A percentile compares a stretch with the other conserved stretches of the same genome.
Conservation (phyloP, 2,888 invertebrate species). For the Ormyrus labotus region DNA sequence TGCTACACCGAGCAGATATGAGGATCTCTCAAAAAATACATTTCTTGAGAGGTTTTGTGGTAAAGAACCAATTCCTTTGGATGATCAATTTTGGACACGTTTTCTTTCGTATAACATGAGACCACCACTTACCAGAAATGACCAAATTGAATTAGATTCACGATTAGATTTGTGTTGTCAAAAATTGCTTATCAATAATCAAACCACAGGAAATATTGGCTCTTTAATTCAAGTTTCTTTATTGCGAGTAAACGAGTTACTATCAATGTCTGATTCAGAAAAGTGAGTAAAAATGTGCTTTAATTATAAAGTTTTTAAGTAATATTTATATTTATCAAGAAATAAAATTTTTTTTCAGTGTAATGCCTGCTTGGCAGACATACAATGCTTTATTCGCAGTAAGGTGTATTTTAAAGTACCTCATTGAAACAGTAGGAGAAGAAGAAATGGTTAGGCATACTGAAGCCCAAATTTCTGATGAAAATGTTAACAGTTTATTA, state of each 20-base stretch:
- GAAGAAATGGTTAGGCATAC: constrained; percentile 91
- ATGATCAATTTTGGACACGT: constrained; percentile 96
- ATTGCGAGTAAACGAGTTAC: constrained; percentile 87
- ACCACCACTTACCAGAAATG: constrained; percentile 86
- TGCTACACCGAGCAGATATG: constrained; percentile 86
- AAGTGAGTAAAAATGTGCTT: constrained; percentile 81
- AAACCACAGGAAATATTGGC: constrained; percentile 92
- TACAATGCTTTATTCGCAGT: constrained; percentile 95
- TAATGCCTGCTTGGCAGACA: constrained; percentile 93
- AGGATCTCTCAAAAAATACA: constrained; percentile 89
- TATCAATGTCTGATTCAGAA: constrained; percentile 91
- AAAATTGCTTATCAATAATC: constrained; percentile 89
- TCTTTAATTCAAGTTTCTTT: constrained; percentile 92
- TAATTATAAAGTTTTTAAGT: neutral
- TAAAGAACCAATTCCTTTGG: constrained; percentile 86
- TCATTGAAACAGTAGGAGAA: constrained; percentile 93
- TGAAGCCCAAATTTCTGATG: constrained; percentile 78
- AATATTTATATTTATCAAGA: neutral
- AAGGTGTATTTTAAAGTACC: constrained; percentile 89
- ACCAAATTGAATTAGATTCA: constrained; percentile 82
- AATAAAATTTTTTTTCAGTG: constrained; percentile 76
- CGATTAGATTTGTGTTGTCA: constrained; percentile 85
- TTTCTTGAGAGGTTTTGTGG: constrained; percentile 88
- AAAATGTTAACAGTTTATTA: constrained; percentile 59
- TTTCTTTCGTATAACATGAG: constrained; percentile 93